These are phyloP conservation scores for Porites lutea DNA, from an alignment of 64 coral and sea anemone species.

Conservation along the genomic window DNA sequence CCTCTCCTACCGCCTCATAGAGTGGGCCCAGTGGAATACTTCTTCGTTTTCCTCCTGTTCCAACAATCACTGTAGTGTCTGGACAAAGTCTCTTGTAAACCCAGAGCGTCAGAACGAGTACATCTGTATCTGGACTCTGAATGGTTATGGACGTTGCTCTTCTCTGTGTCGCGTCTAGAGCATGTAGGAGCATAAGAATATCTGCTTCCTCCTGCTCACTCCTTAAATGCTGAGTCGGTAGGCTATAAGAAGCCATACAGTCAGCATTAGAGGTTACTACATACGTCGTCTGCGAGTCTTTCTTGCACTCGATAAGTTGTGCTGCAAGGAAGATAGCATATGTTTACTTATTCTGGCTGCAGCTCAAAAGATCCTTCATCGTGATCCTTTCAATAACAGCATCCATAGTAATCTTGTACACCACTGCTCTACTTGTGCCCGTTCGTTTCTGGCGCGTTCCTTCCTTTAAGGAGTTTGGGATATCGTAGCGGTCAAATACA, in stretches of 20 bases:
- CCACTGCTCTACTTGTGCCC: neutral
- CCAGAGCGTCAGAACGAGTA: slow-evolving; percentile 22
- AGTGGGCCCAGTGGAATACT: too few species aligned
- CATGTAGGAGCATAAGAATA: neutral
- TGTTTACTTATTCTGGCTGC: neutral
- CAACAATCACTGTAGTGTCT: neutral
- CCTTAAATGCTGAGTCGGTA: too few species aligned
- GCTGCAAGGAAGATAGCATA: neutral
- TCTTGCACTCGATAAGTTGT: too few species aligned
- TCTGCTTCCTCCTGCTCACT: slow-evolving; percentile 3
- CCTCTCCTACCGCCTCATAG: too few species aligned
- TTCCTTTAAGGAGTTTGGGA: slow-evolving; percentile 43
- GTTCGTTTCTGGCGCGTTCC: slow-evolving; percentile 16
- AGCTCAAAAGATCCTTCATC: neutral
- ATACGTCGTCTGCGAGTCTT: neutral
- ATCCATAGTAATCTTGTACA: neutral
- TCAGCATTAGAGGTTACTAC: slow-evolving; percentile 3
- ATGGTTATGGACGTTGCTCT: slow-evolving; percentile 30
- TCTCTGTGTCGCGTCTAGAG: slow-evolving; percentile 15
- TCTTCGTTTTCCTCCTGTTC: slow-evolving; percentile 1
- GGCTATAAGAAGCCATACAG: neutral
- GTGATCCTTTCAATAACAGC: neutral
- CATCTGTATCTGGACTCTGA: slow-evolving; percentile 50
- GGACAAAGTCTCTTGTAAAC: slow-evolving; percentile 24
- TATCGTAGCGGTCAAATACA: slow-evolving; percentile 46